Evolutionary conservation across 2,113 vertebrate genomes (phyloP), one percentile per base, ranked within the genome.

Genomic region (Sorex fumeus): DNA sequence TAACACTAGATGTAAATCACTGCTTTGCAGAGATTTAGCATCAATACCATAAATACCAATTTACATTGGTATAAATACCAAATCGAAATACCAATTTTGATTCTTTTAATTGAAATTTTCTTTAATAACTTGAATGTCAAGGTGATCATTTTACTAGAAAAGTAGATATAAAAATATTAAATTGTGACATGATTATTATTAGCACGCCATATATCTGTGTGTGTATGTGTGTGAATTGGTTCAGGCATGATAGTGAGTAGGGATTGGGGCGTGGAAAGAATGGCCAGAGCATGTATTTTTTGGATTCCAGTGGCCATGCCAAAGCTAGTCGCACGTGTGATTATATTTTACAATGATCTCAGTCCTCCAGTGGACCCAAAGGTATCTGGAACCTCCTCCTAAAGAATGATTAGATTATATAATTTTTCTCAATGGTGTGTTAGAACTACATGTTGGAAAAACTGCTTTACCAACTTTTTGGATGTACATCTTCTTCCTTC

Each of bases 401-500:
- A 67, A 81, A 27, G 3, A 43, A 9, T 82, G 57, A 74, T 82
- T 81, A 69, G 32, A 75, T 40, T 87, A 40, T 43, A 11, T 75
- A 57, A 34, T 87, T 92, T 92, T 80, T 43, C n/a, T 57, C 36
- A 80, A 36, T 53, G 23, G 57, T 27, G 47, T 45, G 34, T 32
- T 71, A 57, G 79, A 57, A 84, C 36, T 87, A 43, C 23, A 84
- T 87, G 83, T 93, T 80, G 27, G 10, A 67, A 50, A 27, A 66
- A 34, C 1, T 36, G 21, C 40, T 11, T 53, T 2, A 53, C 12
- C 53, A 53, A 15, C 7, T 40, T 40, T 40, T 40, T 7, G 3
- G 40, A 40, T 40, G 40, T 40, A 40, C 40, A 40, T 40, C 40
- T 40, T 7, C 53, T 19, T 4, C 40, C 53, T 19, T 4, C 53